A percentile compares a stretch with the other conserved stretches of the same genome.
Conservation (phyloP, 2,797 vertebrate genomes). For the Enteromius afrohamiltoni region DNA sequence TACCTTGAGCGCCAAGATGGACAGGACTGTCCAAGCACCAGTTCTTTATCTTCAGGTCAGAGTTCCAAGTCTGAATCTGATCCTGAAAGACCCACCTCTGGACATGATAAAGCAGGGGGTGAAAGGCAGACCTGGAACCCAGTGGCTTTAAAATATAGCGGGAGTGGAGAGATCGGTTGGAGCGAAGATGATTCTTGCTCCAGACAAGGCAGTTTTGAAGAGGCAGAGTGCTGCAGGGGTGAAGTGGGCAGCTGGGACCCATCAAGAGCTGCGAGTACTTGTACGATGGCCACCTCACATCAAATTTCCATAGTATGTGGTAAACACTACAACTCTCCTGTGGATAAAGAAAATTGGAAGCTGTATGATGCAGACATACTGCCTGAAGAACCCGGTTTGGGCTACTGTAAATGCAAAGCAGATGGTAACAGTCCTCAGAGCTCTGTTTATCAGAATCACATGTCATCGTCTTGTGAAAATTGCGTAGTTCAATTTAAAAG, state of each 20-base stretch:
- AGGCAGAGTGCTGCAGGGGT: conserved; percentile 63
- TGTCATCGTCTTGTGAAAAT: conserved; percentile 44
- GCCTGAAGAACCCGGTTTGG: conserved; percentile 51
- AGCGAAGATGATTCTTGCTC: conserved; percentile 64
- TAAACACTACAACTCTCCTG: conserved; percentile 73
- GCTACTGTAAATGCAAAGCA: conserved; percentile 58
- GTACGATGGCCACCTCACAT: conserved; percentile 64
- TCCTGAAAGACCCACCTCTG: conserved; percentile 64
- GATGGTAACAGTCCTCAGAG: conserved; percentile 66
- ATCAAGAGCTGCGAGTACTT: conserved; percentile 57
- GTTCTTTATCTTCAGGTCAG: conserved; percentile 80
- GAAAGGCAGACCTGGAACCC: conserved; percentile 61
- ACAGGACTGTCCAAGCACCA: conserved; percentile 76
- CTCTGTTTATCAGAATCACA: conserved; percentile 68
- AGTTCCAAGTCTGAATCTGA: conserved; percentile 79
- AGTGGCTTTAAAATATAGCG: conserved; percentile 37
- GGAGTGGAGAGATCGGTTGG: conserved; percentile 58
- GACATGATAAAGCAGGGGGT: conserved; percentile 29
- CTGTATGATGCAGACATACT: conserved; percentile 48
- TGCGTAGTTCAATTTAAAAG: conserved; percentile 20
- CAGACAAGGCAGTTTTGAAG: conserved; percentile 66
- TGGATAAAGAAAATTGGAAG: conserved; percentile 70
- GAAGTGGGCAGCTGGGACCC: conserved; percentile 63
- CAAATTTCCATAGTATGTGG: conserved; percentile 60
- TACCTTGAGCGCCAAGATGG: conserved; percentile 71